Conservation (phyloP, 2,113 vertebrate species). For the Apus apus region DNA sequence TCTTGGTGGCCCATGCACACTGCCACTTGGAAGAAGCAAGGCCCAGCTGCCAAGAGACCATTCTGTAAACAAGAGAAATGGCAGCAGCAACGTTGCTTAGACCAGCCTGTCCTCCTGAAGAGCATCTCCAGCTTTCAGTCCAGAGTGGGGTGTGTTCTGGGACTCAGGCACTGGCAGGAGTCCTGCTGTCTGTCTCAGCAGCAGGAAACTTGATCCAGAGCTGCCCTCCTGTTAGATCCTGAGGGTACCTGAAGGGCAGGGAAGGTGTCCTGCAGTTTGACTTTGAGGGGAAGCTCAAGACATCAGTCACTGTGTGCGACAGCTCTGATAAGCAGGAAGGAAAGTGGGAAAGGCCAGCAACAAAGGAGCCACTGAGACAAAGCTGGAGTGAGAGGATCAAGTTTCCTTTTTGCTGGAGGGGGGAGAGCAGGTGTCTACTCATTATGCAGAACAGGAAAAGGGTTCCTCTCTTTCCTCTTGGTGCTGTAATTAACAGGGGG, state of each 20-base stretch:
- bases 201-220: not conserved
- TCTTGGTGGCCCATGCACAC: not conserved
- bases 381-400: not conserved
- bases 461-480: not conserved
- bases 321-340: not conserved
- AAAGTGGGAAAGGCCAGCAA: not conserved
- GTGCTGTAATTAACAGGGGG: not conserved
- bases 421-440: not conserved
- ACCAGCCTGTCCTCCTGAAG: not conserved
- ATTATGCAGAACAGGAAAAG: not conserved
- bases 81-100: fast-evolving
- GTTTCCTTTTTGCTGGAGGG: not conserved
- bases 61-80: not conserved
- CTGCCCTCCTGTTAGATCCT: not conserved
- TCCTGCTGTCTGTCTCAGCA: not conserved
- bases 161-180: not conserved
- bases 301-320: not conserved
- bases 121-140: not conserved
- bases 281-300: not conserved
- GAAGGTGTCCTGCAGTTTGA: not conserved
- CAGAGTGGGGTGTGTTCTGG: not conserved
- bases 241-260: not conserved
- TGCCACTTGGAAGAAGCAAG: not conserved
- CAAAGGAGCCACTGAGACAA: not conserved
- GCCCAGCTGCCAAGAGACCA: not conserved